phyloP scores from a whole-genome alignment of 2,113 vertebrate species.

The Salvelinus sp. region DNA sequence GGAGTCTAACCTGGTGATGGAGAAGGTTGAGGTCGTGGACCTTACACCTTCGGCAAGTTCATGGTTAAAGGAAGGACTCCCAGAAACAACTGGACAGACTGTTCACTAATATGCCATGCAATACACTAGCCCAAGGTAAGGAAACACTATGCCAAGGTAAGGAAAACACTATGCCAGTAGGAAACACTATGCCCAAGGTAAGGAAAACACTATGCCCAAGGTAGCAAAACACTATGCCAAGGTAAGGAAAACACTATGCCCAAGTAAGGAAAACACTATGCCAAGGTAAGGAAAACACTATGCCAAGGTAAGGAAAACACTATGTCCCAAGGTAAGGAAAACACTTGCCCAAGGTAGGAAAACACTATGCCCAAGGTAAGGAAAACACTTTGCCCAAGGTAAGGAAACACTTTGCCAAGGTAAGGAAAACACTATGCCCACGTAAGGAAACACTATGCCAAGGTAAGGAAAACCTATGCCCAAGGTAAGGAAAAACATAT shows the following conservation, averaged over 20 bases:
- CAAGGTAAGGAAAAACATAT: conserved; percentile 82
- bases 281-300: too few species aligned
- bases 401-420: too few species aligned
- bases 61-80: conserved; percentile 86
- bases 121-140: conserved; percentile 90
- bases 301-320: conserved; percentile 77
- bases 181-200: too few species aligned
- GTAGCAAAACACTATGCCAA: too few species aligned
- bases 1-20: conserved; percentile 93
- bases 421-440: too few species aligned
- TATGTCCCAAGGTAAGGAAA: too few species aligned
- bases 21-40: conserved; percentile 95
- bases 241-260: too few species aligned
- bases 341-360: not conserved
- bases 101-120: too few species aligned
- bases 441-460: too few species aligned
- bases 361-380: conserved; percentile 93
- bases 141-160: not conserved
- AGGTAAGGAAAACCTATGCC: conserved; percentile 44
- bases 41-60: conserved; percentile 94
- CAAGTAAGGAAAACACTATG: too few species aligned
- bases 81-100: conserved; percentile 84
- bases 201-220: too few species aligned
- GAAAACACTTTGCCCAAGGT: not conserved
- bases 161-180: too few species aligned